phyloP scores from a whole-genome alignment of 2,113 vertebrate species.

The Mesocricetus auratus region DNA sequence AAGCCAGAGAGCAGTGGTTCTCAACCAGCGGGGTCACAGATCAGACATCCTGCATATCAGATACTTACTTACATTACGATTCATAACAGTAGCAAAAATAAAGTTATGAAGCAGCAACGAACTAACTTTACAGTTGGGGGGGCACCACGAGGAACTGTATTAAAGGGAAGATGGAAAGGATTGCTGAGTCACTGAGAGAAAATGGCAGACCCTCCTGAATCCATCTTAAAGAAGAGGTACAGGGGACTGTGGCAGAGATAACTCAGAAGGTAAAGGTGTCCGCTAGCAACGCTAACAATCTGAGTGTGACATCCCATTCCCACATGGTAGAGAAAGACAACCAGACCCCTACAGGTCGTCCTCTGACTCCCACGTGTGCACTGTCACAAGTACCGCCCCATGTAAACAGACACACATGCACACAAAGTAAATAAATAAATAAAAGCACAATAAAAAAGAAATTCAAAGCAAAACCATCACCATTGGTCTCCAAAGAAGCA shows the following conservation, averaged over 20 bases:
- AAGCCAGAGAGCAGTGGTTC: not conserved
- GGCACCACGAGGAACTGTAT: not conserved
- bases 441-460: not conserved
- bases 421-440: not conserved
- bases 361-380: not conserved
- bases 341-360: not conserved
- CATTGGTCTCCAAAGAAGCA: not conserved
- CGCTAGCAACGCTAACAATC: too few relatives aligned
- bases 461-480: not conserved
- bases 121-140: not conserved
- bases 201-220: not conserved
- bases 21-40: not conserved
- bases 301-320: not conserved
- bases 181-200: not conserved
- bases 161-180: not conserved
- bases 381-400: not conserved
- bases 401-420: not conserved
- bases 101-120: not conserved
- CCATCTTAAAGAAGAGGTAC: not conserved
- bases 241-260: too few relatives aligned
- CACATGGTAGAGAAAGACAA: not conserved
- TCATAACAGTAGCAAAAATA: not conserved
- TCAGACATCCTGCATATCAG: not conserved
- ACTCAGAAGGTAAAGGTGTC: not conserved
- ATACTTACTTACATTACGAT: not conserved